phyloP scores from a whole-genome alignment of 2,888 invertebrate genomes.

The Caenorhabditis becei region DNA sequence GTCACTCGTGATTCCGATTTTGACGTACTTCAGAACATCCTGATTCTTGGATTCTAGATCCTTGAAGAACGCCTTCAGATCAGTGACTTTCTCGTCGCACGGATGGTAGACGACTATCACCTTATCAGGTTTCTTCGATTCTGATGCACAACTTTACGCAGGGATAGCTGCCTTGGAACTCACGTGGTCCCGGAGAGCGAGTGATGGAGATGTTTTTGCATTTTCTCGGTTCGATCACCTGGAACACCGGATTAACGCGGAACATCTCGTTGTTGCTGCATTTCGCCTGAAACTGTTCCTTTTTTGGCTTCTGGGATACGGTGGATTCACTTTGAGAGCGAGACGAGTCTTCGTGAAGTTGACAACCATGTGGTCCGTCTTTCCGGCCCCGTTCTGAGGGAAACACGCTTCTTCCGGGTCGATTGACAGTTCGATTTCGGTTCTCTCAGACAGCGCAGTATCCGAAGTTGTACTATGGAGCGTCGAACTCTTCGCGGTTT shows the following conservation, averaged over 20 bases:
- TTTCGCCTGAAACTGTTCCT: slow-evolving; percentile 17
- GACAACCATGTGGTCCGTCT: slow-evolving; percentile 31
- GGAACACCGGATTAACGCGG: slow-evolving; percentile 31
- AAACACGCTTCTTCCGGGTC: slow-evolving; percentile 23
- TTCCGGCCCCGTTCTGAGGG: slow-evolving; percentile 9
- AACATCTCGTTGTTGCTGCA: slow-evolving; percentile 25
- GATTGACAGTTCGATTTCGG: slow-evolving; percentile 13
- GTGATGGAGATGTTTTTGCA: slow-evolving; percentile 19
- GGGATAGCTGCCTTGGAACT: not conserved
- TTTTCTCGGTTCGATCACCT: slow-evolving; percentile 24
- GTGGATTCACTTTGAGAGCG: slow-evolving; percentile 12
- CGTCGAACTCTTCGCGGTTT: not conserved
- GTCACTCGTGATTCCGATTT: slow-evolving; percentile 4
- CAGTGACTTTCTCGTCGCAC: slow-evolving; percentile 28
- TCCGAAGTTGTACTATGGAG: not conserved
- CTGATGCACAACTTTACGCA: not conserved
- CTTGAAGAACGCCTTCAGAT: slow-evolving; percentile 23
- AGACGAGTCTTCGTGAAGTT: slow-evolving; percentile 21
- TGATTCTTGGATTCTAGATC: not conserved
- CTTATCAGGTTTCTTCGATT: slow-evolving; percentile 8
- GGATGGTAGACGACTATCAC: slow-evolving; percentile 14
- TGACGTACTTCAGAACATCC: slow-evolving; percentile 13
- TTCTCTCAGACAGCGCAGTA: slow-evolving; percentile 8
- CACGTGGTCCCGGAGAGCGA: slow-evolving; percentile 17
- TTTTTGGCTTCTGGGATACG: not conserved